Base-by-base conservation (phyloP, 1,140 invertebrate species). In the Drosophila nannoptera region DNA sequence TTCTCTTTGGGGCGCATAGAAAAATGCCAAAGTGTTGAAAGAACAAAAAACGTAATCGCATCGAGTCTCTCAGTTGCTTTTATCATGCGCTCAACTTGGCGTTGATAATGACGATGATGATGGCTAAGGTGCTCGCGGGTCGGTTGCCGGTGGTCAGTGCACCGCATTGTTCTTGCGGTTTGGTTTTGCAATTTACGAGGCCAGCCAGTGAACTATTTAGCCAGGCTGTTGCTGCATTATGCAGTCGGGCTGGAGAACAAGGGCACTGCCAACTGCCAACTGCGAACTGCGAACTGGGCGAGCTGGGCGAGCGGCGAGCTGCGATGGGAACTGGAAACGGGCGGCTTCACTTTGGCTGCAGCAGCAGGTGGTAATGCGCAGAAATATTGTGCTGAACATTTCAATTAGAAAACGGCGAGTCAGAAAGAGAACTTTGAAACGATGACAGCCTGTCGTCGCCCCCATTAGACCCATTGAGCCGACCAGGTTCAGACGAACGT, bases 351-450 rank as follows among this genome's bases (percentile, higher is more conserved):
- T 64, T 58, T 64, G 42, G 55, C 71, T 32, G 42, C 40, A 83
- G 71, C 78, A 84, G 80, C 81, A 84, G 80, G 81, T 86, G 80
- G 80, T 80, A 84, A 84, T 76, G 81, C 80, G 76, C 77, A 84
- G 78, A 84, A 80, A 84, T 84, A 86, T 80, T 69, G 80, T 74
- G 81, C 76, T 68, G 69, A 84, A 84, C 80, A 84, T 84, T 84
- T 84, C 80, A 84, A 84, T 84, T 84, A 84, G 81, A 80, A 86
- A 59, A 73, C 43, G 48, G 59, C 60, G 80, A 66, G 70, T 53
- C 63, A 59, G 73, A 75, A 50, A 65, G 53, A 69, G 74, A 67
- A 82, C 72, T 80, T 59, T 66, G 68, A 77, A 78, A 70, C 71
- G 78, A 49, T 66, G 63, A 67, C 80, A 83, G 80, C 49, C 78